phyloP scores from a whole-genome alignment of 1,140 invertebrate genomes.

The Drosophila nigrodunni region DNA sequence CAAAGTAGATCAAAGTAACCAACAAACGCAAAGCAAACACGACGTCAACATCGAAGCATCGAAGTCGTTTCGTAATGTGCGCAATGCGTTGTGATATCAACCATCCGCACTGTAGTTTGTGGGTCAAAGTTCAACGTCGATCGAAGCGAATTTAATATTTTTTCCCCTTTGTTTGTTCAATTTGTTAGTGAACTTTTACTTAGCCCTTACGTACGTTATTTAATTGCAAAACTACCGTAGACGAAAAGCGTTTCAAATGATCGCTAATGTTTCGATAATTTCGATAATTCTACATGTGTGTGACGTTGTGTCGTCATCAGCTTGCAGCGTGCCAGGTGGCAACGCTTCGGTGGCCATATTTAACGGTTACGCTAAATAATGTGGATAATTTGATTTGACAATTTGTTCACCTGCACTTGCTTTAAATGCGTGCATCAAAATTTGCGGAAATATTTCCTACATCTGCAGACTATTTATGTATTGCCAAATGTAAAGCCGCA shows the following conservation, averaged over 20 bases:
- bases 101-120: slow-evolving; percentile 27
- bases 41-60: slow-evolving; percentile 20
- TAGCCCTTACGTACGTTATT: background rate
- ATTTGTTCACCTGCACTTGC: slow-evolving; percentile 74
- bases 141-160: slow-evolving; percentile 20
- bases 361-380: slow-evolving; percentile 70
- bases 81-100: slow-evolving; percentile 64
- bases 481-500: slow-evolving; percentile 55
- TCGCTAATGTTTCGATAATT: slow-evolving; percentile 28
- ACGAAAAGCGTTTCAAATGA: slow-evolving; percentile 22
- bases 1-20: slow-evolving; percentile 70
- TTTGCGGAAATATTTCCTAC: slow-evolving; percentile 61
- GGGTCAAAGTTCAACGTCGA: slow-evolving; percentile 73
- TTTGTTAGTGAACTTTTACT: background rate
- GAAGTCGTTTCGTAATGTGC: slow-evolving; percentile 63
- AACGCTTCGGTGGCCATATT: slow-evolving; percentile 61
- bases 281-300: slow-evolving; percentile 12
- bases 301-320: background rate
- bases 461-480: slow-evolving; percentile 4
- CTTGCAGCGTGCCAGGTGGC: slow-evolving; percentile 56
- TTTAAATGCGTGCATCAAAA: slow-evolving; percentile 34
- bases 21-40: slow-evolving; percentile 62
- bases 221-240: background rate
- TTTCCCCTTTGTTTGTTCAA: slow-evolving; percentile 47
- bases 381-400: slow-evolving; percentile 77